Evolutionary conservation across 2,113 vertebrate genomes (phyloP), one percentile per base, ranked within the genome.

Genomic region (Onychostruthus taczanowskii): DNA sequence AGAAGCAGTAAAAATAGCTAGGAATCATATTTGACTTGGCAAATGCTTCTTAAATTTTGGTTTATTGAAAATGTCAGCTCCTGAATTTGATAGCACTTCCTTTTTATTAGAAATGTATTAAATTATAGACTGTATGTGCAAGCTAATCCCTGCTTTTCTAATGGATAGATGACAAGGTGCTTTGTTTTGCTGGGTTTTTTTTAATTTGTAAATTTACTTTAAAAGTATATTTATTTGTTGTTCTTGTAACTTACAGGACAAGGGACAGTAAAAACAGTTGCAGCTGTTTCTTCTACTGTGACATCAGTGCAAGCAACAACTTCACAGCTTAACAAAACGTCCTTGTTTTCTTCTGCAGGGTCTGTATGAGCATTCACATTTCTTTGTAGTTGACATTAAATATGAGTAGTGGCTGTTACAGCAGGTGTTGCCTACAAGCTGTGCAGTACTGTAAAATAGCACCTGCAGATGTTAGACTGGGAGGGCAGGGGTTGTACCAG

Each of bases 321-420:
- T 13, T 97, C 98, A 12, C 98, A 98, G 90, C 97, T 90, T 74
- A 97, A 30, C 98, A 99, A 99, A 97, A 73, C 96, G 0, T 99
- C 99, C 96, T 96, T 98, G 0, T 99, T 99, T 82, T 49, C 98
- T 88, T 39, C 98, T 9, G 53, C 97, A 27, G 97, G 98, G 99
- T 99, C 73, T 98, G 98, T 98, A 75, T 89, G 35, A 87, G 43
- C 1, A 2, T 61, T 53, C 20, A 50, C 4, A 10, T 72, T 73
- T 89, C n/a, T 94, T 56, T 92, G 39, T 90, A 41, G 61, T 64
- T 73, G 52, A 67, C 7, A 6, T 56, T 37, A 39, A 91, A 44
- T 31, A 18, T 3, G 46, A 70, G 10, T 27, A 3, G 49, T 13
- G 10, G 37, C 50, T 95, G 52, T 76, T 84, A 28, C 2, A 87